A percentile compares a stretch with the other conserved stretches of the same genome.
These are phyloP conservation scores for Tiliqua scincoides DNA, from an alignment of 2,113 vertebrate species.

Conservation along the genomic window DNA sequence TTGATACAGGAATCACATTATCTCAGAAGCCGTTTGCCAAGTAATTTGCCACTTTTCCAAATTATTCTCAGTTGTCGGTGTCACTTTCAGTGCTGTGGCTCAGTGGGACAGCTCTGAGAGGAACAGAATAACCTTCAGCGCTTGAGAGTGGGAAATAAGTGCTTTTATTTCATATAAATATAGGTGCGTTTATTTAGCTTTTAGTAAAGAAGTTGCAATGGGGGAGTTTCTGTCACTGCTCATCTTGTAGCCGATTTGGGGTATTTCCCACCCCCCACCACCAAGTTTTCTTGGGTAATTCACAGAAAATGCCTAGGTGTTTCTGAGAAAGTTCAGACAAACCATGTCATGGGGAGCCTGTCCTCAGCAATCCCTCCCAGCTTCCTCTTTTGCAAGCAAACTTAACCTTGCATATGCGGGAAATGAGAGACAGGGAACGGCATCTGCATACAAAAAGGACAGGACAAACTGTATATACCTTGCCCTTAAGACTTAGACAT, in stretches of 20 bases:
- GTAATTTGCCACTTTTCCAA: slow-evolving; percentile 13
- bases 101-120: slow-evolving; percentile 34
- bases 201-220: background rate
- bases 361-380: background rate
- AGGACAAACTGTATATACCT: no score
- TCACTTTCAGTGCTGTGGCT: slow-evolving; percentile 50
- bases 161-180: background rate
- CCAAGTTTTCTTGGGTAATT: background rate
- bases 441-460: no score
- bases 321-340: background rate
- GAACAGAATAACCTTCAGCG: slow-evolving; percentile 23
- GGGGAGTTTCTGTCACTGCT: background rate
- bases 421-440: no score
- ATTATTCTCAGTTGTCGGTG: background rate
- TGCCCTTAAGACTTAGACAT: no score
- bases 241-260: background rate
- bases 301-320: background rate
- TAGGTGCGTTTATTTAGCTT: background rate
- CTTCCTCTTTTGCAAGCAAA: background rate
- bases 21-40: background rate
- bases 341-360: background rate
- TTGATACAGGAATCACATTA: background rate
- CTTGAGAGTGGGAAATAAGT: background rate
- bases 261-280: background rate
- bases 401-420: background rate